phyloP scores from a whole-genome alignment of 92 coral and sea anemone species.

The Phymanthus crucifer region DNA sequence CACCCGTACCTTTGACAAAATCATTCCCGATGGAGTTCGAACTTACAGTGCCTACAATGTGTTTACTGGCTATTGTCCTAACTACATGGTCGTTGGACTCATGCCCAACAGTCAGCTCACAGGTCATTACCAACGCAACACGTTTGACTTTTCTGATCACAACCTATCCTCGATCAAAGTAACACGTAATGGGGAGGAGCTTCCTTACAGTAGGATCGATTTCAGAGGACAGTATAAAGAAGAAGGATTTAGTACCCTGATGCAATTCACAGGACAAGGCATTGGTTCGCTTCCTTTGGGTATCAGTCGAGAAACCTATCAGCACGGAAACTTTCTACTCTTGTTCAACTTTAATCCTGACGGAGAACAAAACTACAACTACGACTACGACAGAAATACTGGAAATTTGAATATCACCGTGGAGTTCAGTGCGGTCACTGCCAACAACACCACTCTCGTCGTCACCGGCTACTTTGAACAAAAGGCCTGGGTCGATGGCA shows the following conservation, averaged over 20 bases:
- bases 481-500: slow-evolving; percentile 8
- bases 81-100: neutral
- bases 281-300: neutral
- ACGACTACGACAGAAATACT: neutral
- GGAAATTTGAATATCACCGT: slow-evolving; percentile 7
- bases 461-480: neutral
- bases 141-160: neutral
- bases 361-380: slow-evolving; percentile 6
- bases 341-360: slow-evolving; percentile 9
- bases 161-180: neutral
- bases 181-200: neutral
- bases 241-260: neutral
- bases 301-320: neutral
- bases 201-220: neutral
- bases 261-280: neutral
- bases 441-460: neutral
- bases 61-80: neutral
- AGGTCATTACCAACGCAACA: neutral
- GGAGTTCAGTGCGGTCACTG: slow-evolving; percentile 3
- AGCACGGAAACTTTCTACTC: neutral
- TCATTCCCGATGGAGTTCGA: neutral
- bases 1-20: neutral
- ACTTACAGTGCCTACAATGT: neutral
- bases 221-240: neutral
- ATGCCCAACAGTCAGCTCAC: neutral